Conservation (phyloP, 2,888 invertebrate genomes). For the Hoplodrina ambigua region DNA sequence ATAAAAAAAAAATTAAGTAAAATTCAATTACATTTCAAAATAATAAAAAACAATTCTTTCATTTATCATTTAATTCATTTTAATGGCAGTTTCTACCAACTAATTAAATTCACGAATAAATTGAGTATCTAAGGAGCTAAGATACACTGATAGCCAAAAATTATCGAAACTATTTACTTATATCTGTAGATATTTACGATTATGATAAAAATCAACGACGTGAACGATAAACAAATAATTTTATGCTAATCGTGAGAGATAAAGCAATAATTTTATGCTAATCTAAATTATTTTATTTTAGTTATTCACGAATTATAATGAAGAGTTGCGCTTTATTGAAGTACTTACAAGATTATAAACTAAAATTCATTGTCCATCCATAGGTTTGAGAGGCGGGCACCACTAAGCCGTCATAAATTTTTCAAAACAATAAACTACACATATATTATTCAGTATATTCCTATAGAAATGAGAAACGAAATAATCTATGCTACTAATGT, state of each 20-base stretch:
- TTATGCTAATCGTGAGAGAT: constrained; percentile 19
- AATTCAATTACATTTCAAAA: too few species aligned
- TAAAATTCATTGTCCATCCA: too few species aligned
- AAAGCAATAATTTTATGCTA: constrained; percentile 14
- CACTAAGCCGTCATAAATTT: too few species aligned
- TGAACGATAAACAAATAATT: constrained; percentile 22
- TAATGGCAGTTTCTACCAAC: not conserved
- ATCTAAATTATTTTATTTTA: constrained; percentile 23
- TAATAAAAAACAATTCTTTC: too few species aligned
- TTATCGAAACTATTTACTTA: constrained; percentile 25
- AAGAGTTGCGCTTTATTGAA: not conserved
- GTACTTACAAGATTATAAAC: not conserved
- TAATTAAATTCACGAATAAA: not conserved
- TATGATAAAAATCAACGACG: constrained; percentile 31
- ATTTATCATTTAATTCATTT: too few species aligned
- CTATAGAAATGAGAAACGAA: too few species aligned
- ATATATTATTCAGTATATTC: too few species aligned
- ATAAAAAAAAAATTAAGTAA: too few species aligned
- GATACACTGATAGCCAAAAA: constrained; percentile 6
- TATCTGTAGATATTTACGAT: constrained; percentile 40
- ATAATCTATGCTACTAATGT: too few species aligned
- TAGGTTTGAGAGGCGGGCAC: too few species aligned
- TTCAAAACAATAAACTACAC: too few species aligned
- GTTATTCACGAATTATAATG: not conserved
- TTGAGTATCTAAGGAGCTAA: not conserved